Conservation (phyloP, 2,888 invertebrate species). For the Eilema sororculum region DNA sequence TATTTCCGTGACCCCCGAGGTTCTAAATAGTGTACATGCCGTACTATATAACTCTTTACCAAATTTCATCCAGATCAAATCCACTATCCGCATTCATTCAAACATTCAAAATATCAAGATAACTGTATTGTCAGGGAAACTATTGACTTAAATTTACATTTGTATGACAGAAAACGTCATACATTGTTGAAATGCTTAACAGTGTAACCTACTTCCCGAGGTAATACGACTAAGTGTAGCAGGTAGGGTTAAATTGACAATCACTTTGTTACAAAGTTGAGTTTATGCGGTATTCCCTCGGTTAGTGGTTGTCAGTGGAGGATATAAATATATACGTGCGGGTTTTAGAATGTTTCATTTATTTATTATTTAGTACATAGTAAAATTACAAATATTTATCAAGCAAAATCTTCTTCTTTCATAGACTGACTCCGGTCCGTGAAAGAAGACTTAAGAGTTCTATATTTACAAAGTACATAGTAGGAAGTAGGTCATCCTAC, state of each 20-base stretch:
- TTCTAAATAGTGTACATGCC: too few relatives aligned
- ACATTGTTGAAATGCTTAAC: background rate
- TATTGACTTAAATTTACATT: background rate
- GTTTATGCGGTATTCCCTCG: background rate
- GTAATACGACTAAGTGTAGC: constrained; percentile 12
- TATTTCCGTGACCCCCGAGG: too few relatives aligned
- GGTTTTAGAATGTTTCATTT: background rate
- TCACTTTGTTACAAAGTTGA: constrained; percentile 15
- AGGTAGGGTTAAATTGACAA: constrained; percentile 10
- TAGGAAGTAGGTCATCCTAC: too few relatives aligned
- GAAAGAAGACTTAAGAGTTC: too few relatives aligned
- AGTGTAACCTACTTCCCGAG: constrained; percentile 5
- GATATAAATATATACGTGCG: background rate
- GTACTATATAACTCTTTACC: too few relatives aligned
- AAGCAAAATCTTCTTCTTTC: too few relatives aligned
- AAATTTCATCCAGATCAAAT: too few relatives aligned
- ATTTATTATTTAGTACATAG: too few relatives aligned
- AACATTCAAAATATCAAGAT: background rate
- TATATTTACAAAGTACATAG: too few relatives aligned
- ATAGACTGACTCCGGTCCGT: too few relatives aligned
- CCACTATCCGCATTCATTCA: background rate
- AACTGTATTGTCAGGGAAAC: background rate
- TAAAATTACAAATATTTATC: too few relatives aligned
- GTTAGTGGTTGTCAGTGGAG: background rate
- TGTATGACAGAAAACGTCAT: background rate